Percentiles rank a stretch among this genome's conserved stretches.
These are phyloP conservation scores for Drosophila neonasuta DNA, from an alignment of 2,888 invertebrate species.

Conservation along the genomic window DNA sequence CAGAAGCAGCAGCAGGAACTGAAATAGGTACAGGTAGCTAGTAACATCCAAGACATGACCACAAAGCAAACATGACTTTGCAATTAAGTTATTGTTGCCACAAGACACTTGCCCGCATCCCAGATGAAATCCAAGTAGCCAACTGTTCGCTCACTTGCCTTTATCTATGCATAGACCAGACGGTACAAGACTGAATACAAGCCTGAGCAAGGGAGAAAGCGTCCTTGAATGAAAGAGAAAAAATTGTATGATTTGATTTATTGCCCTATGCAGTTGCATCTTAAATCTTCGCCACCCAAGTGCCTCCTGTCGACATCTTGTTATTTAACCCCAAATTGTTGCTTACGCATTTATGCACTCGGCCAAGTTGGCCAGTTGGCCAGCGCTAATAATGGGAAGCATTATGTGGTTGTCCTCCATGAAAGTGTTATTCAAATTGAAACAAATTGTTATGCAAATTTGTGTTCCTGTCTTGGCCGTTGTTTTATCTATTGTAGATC, in stretches of 20 bases:
- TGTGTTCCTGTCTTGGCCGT: slow-evolving; percentile 24
- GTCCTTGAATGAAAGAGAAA: slow-evolving; percentile 26
- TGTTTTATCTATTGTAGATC: slow-evolving; percentile 13
- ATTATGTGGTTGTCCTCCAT: slow-evolving; percentile 37
- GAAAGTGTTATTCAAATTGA: slow-evolving; percentile 60
- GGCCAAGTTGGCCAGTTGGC: slow-evolving; percentile 7
- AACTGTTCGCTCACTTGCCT: background rate
- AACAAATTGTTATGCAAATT: slow-evolving; percentile 66
- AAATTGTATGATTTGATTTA: slow-evolving; percentile 68
- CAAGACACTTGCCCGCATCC: slow-evolving; percentile 43
- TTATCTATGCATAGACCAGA: background rate
- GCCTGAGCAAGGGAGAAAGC: background rate
- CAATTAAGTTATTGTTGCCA: slow-evolving; percentile 77
- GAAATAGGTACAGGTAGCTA: slow-evolving; percentile 66
- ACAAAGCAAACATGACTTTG: slow-evolving; percentile 77
- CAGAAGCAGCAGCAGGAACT: slow-evolving; percentile 26
- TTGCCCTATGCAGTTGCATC: slow-evolving; percentile 58
- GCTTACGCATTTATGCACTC: slow-evolving; percentile 55
- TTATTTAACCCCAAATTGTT: slow-evolving; percentile 61
- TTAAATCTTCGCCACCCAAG: slow-evolving; percentile 56
- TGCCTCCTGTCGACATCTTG: slow-evolving; percentile 25
- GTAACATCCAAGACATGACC: slow-evolving; percentile 48
- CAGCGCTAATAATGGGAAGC: slow-evolving; percentile 43
- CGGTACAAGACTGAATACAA: background rate
- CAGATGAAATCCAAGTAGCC: slow-evolving; percentile 23